These are phyloP conservation scores for Capitella teleta DNA, from an alignment of 1,140 invertebrate genomes.

Conservation along the genomic window DNA sequence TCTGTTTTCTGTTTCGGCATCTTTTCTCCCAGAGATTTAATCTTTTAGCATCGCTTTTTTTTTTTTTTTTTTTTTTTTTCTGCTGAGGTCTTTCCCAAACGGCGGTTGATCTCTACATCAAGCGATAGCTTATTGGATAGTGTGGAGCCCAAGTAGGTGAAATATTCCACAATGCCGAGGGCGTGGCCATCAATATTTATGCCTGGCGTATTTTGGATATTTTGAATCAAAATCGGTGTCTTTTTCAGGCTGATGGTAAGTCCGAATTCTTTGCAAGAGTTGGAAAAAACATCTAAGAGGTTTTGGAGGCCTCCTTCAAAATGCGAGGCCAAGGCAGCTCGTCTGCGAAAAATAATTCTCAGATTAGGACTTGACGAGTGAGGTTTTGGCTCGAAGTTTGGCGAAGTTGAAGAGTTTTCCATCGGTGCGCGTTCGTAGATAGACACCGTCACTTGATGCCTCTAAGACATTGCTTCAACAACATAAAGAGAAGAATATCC, in stretches of 20 bases:
- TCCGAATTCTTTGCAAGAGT: slow-evolving; percentile 13
- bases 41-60: too few species aligned
- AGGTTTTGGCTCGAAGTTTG: slow-evolving; percentile 12
- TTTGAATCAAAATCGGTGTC: slow-evolving; percentile 13
- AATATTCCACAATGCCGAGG: slow-evolving; percentile 15
- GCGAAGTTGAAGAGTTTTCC: slow-evolving; percentile 14
- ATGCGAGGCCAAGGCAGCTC: slow-evolving; percentile 13
- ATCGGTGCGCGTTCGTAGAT: slow-evolving; percentile 12
- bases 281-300: slow-evolving; percentile 3
- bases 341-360: slow-evolving; percentile 17
- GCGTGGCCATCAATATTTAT: slow-evolving; percentile 12
- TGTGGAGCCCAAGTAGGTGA: slow-evolving; percentile 14
- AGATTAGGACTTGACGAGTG: slow-evolving; percentile 12
- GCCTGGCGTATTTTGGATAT: slow-evolving; percentile 5
- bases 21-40: too few species aligned
- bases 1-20: too few species aligned
- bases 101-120: slow-evolving; percentile 13
- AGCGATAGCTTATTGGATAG: slow-evolving; percentile 10
- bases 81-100: slow-evolving; percentile 13
- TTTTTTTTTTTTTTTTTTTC: too few species aligned
- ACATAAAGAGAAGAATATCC: slow-evolving; percentile 7
- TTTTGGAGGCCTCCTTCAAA: slow-evolving; percentile 12
- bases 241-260: slow-evolving; percentile 18
- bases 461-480: background rate
- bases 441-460: background rate